phyloP scores from a whole-genome alignment of 2,888 invertebrate genomes.

The Mystacides longicornis region DNA sequence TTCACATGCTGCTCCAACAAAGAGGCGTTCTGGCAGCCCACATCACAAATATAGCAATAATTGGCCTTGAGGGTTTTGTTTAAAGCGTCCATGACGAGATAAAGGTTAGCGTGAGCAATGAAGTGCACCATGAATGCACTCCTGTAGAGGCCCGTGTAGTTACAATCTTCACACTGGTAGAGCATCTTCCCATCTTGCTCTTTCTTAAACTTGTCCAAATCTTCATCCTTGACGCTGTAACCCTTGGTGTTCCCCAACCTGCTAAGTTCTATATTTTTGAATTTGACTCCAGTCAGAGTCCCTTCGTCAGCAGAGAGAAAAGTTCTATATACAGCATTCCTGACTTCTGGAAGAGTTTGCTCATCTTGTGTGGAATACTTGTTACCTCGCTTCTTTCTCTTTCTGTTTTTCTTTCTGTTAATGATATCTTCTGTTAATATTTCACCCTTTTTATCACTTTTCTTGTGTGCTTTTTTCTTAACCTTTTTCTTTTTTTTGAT shows the following conservation, averaged over 20 bases:
- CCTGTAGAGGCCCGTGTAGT: neutral
- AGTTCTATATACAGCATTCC: neutral
- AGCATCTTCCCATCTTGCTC: neutral
- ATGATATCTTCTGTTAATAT: too few relatives aligned
- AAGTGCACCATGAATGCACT: neutral
- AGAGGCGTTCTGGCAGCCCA: neutral
- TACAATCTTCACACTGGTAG: neutral
- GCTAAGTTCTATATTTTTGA: neutral
- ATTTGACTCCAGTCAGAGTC: neutral
- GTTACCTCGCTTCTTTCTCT: neutral
- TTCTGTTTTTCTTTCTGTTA: too few relatives aligned
- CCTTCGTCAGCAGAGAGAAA: neutral
- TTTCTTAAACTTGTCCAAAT: neutral
- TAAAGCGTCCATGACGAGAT: neutral
- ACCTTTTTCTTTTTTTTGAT: neutral
- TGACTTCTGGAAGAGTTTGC: neutral
- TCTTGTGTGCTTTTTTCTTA: too few relatives aligned
- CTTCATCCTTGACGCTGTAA: neutral
- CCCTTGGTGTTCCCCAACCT: neutral
- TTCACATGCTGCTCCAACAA: neutral
- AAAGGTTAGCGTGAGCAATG: neutral
- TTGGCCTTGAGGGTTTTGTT: neutral
- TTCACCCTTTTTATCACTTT: too few relatives aligned
- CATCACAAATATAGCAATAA: neutral
- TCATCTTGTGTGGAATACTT: neutral